phyloP scores from a whole-genome alignment of 2,113 vertebrate species.

The Gallinago paraguaiae region DNA sequence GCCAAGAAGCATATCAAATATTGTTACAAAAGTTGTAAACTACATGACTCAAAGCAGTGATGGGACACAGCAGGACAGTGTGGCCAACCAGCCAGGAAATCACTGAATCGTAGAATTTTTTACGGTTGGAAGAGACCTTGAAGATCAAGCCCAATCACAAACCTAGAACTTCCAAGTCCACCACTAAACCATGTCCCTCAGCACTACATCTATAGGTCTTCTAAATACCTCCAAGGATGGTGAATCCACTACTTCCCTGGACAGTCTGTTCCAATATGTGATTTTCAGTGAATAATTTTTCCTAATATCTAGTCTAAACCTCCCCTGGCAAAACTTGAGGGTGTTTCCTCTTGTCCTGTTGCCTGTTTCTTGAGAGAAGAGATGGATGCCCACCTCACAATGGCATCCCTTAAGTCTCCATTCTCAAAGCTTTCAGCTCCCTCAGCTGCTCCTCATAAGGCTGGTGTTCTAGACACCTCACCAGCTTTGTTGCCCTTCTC shows the following conservation, averaged over 20 bases:
- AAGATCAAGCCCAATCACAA: neutral
- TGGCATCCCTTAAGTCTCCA: neutral
- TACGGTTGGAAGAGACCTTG: neutral
- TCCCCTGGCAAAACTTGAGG: neutral
- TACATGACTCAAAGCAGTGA: neutral
- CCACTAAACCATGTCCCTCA: neutral
- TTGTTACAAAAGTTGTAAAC: neutral
- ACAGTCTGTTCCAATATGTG: neutral
- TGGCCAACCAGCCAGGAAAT: neutral
- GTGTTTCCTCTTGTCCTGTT: neutral
- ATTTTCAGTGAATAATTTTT: neutral
- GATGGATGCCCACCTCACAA: neutral
- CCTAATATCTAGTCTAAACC: neutral
- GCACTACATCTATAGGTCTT: neutral
- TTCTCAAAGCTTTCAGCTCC: neutral
- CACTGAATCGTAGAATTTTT: neutral
- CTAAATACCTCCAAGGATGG: neutral
- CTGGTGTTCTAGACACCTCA: neutral
- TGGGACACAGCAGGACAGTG: neutral
- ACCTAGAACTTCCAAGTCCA: neutral
- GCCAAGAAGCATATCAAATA: neutral
- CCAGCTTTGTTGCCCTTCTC: neutral
- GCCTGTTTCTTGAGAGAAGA: neutral
- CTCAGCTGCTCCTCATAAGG: neutral
- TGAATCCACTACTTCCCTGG: neutral